Base-by-base conservation (phyloP, 2,888 invertebrate genomes). In the Pteria penguin region DNA sequence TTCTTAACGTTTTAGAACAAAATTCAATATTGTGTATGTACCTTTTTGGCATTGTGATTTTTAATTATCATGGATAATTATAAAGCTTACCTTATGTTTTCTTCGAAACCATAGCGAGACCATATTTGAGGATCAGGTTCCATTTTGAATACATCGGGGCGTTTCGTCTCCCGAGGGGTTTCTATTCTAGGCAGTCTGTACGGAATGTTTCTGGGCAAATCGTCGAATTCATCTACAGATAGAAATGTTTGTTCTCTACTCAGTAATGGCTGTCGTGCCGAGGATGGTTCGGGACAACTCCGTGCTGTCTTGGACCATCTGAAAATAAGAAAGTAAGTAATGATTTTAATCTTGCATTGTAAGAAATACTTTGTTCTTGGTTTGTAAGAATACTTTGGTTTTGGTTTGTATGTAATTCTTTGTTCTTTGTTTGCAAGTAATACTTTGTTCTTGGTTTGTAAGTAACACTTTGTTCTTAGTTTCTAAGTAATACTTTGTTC, bases 81-180 rank as follows among this genome's bases (percentile, higher is more conserved):
- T n/a, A n/a, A n/a, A n/a, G n/a, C 36, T 62, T 68, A 86, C 86
- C 82, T 84, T 27, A 85, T 80, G 4, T 81, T 76, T 52, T 84
- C 81, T 72, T 87, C 86, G 62, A 83, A 87, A 2, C 87, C 87
- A 71, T 84, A 82, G 11, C 86, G 72, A 45, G 84, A 86, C 83
- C 84, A 87, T 3, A 84, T 79, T 75, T 82, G 84, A 22, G 83
- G 82, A 5, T 76, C 73, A 0, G 73, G 77, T 0, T 79, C 80
- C 4, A 69, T 33, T 5, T 66, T 70, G 0, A n/a, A 71, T 3
- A 57, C 57, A 26, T 71, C 70, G 2, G 72, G 69, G 33, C 54
- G 57, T 18, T 79, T 57, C 2, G 78, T 76, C n/a, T 81, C 82
- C 33, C 80, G 78, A 26, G 82, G 70, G 0, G 84, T 81, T 8